phyloP scores from a whole-genome alignment of 53 echinoderm and acorn worm species.

The Henricia sp. region DNA sequence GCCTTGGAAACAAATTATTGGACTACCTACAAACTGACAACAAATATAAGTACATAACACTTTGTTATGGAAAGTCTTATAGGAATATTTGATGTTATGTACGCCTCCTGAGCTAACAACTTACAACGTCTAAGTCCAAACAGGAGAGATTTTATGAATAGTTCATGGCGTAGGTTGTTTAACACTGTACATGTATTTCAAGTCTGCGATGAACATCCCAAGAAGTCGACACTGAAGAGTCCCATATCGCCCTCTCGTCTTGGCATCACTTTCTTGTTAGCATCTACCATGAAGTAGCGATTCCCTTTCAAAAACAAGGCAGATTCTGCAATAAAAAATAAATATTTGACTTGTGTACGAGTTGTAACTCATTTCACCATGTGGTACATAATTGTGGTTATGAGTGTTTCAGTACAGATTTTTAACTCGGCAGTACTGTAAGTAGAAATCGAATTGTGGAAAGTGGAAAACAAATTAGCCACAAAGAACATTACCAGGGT shows the following conservation, averaged over 20 bases:
- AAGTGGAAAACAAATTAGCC: too few relatives aligned
- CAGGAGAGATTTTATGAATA: too few relatives aligned
- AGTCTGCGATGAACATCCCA: constrained; percentile 17
- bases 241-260: constrained; percentile 10
- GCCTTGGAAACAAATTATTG: too few relatives aligned
- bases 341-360: not conserved
- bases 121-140: too few relatives aligned
- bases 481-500: too few relatives aligned
- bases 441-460: too few relatives aligned
- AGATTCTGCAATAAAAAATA: constrained; percentile 2
- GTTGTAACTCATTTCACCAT: not conserved
- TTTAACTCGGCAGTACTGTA: too few relatives aligned
- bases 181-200: not conserved
- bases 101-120: too few relatives aligned
- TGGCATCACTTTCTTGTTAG: constrained; percentile 14
- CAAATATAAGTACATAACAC: too few relatives aligned
- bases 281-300: constrained; percentile 31
- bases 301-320: constrained; percentile 30
- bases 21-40: too few relatives aligned
- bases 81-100: too few relatives aligned
- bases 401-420: not conserved
- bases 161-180: not conserved
- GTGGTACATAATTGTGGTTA: not conserved
- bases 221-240: constrained; percentile 36
- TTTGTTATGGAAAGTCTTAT: too few relatives aligned